Base-by-base conservation (phyloP, 2,113 vertebrate genomes). In the Rhodinocichla rosea region DNA sequence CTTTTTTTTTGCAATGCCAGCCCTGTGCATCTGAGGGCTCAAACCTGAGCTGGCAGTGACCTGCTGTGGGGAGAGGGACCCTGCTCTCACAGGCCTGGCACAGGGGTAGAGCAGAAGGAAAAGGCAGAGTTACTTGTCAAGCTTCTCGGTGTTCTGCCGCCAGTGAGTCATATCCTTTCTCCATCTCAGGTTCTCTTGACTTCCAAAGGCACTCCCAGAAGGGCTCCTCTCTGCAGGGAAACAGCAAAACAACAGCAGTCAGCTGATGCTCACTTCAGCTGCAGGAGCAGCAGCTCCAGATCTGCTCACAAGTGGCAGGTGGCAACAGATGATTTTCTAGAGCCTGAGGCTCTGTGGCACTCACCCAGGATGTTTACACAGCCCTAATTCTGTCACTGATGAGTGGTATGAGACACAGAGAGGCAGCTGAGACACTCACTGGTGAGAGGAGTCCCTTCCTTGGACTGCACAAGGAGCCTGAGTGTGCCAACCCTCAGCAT, bases 131-230 rank as follows among this genome's bases (percentile, higher is more conserved):
- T 99, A 99, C 99, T 99, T 99, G 98, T 99, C 99, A 97, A 99
- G 98, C 90, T 99, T 99, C 92, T 99, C 99, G 5, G 99, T 99
- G 98, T 99, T 99, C 84, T 99, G 99, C 50, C 99, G 98, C 99
- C 99, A 99, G 93, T 99, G 99, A 68, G 99, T 99, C 99, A 99
- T 99, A 97, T 99, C 99, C 93, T 99, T 99, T 94, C 99, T 99
- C 99, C 99, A 99, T 26, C 99, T 97, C 95, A 99, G 98, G 88
- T 99, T 99, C 96, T 99, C 99, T 87, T 99, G 99, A 92, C 99
- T 99, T 93, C 99, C 99, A 97, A 99, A 99, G 9, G 99, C 99
- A 33, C 99, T 99, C 96, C 99, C 99, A 55, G 99, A 99, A 85
- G 99, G 99, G 97, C 99, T 99, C 96, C 99, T 98, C 97, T 99